A percentile compares a stretch with the other conserved stretches of the same genome.
Evolutionary conservation across 2,888 invertebrate species (phyloP).

Genomic region (Abrostola tripartita): DNA sequence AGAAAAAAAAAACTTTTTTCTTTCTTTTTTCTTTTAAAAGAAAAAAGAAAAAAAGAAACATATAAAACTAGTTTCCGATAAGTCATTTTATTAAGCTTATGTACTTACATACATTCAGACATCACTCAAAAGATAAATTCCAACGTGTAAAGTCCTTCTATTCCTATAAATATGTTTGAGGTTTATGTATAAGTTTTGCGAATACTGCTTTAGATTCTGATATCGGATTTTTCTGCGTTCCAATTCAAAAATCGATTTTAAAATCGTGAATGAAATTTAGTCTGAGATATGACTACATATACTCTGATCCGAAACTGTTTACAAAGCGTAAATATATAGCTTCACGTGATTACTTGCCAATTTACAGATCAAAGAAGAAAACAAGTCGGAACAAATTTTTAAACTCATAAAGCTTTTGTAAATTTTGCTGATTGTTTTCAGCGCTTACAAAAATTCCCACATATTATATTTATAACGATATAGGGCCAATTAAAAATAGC

Average conservation of each 20-base stretch:
- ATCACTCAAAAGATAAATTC: no score
- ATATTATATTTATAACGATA: conserved; percentile 44
- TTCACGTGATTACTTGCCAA: conserved; percentile 18
- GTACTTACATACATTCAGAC: no score
- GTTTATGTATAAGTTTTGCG: neutral
- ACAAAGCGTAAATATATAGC: conserved; percentile 1
- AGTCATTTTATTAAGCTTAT: no score
- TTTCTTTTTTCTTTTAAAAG: no score
- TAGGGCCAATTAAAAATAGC: conserved; percentile 80
- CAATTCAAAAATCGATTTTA: neutral
- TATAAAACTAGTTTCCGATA: no score
- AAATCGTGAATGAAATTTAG: neutral
- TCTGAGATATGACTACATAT: neutral
- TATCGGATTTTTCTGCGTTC: neutral
- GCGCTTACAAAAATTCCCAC: conserved; percentile 18
- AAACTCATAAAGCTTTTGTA: conserved; percentile 29
- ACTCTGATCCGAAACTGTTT: neutral
- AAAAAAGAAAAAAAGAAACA: no score
- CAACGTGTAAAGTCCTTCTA: no score
- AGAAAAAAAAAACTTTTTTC: no score
- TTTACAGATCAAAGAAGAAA: conserved; percentile 36
- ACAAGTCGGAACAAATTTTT: conserved; percentile 24
- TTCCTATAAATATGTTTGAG: no score
- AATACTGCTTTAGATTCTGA: neutral
- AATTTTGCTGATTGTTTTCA: conserved; percentile 29